Evolutionary conservation across 2,797 vertebrate genomes (phyloP).

Genomic region (Simalia tracyae): DNA sequence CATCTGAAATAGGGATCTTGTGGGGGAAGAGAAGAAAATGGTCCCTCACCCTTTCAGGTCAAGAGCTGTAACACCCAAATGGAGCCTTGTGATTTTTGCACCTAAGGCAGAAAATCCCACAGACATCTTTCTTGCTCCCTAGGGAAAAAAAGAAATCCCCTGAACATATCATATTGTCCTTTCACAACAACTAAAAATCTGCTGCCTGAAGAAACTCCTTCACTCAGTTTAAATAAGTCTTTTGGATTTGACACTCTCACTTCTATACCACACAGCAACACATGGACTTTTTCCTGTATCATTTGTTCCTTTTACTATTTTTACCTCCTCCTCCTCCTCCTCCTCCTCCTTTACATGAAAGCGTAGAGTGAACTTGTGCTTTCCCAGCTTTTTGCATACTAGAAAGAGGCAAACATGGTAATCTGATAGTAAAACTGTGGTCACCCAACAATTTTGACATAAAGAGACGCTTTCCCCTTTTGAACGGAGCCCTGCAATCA

Average conservation of each 20-base stretch:
- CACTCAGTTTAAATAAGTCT: neutral
- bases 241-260: neutral
- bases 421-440: neutral
- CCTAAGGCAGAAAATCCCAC: neutral
- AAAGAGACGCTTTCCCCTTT: no score
- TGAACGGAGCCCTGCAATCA: neutral
- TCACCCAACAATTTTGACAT: neutral
- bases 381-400: neutral
- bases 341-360: neutral
- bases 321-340: no score
- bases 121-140: neutral
- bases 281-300: neutral
- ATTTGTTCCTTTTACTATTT: neutral
- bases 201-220: neutral
- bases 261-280: neutral
- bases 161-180: neutral
- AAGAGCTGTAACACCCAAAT: neutral
- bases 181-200: neutral
- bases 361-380: neutral
- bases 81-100: neutral
- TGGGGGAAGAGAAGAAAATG: neutral
- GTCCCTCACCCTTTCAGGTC: neutral
- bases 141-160: neutral
- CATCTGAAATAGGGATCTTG: neutral
- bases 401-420: neutral